Percentiles rank a stretch among this genome's conserved stretches.
Evolutionary conservation across 2,888 invertebrate genomes (phyloP).

Genomic region (Phaedon cochleariae): DNA sequence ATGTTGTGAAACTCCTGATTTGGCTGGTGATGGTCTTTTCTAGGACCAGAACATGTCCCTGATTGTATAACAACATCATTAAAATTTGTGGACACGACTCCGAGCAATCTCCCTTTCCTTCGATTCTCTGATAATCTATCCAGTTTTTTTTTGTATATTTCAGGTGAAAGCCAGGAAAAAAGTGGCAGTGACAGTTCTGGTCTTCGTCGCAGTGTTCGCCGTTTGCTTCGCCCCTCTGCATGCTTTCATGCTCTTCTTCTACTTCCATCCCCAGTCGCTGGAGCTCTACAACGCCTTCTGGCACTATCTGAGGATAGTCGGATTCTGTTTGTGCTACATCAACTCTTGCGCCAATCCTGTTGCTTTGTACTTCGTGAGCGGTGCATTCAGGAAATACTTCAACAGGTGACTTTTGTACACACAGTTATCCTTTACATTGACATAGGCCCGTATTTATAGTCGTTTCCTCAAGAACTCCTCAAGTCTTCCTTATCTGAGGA

Average conservation of each 20-base stretch:
- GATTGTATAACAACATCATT: no score
- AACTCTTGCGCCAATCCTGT: conserved; percentile 95
- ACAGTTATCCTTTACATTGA: no score
- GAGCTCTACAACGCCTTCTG: conserved; percentile 78
- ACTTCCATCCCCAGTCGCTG: conserved; percentile 73
- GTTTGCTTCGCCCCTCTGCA: conserved; percentile 88
- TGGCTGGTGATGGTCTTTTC: no score
- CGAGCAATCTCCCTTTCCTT: no score
- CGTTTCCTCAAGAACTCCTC: no score
- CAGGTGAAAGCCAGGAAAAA: conserved; percentile 77
- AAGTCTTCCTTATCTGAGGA: no score
- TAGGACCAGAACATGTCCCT: no score
- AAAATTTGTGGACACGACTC: no score
- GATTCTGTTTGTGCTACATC: conserved; percentile 83
- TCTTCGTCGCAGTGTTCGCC: conserved; percentile 90
- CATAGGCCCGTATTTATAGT: no score
- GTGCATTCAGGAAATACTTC: conserved; percentile 89
- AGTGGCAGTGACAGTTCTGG: conserved; percentile 89
- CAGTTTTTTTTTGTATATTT: no score
- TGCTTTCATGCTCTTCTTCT: conserved; percentile 86
- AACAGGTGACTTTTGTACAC: conserved; percentile 72
- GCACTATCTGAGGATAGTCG: conserved; percentile 80
- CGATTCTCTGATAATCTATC: no score
- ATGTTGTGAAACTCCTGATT: no score
- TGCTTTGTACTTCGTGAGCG: conserved; percentile 91